phyloP scores from a whole-genome alignment of 2,888 invertebrate species.

The Aphrophora alni region DNA sequence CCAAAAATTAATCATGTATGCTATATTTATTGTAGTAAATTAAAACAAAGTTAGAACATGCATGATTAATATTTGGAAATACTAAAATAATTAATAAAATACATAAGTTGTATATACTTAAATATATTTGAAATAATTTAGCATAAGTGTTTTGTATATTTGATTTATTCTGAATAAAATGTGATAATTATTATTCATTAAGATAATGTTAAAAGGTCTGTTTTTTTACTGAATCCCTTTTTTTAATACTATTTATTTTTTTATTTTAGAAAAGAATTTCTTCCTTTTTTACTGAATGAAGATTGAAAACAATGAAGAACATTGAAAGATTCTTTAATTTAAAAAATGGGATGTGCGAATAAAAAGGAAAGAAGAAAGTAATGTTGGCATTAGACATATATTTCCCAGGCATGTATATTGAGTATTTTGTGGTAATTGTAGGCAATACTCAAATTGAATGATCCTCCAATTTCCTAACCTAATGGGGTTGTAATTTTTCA shows the following conservation, averaged over 20 bases:
- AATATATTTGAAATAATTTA: conserved; percentile 1
- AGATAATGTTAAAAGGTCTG: background rate
- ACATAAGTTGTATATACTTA: background rate
- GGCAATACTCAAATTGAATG: no score
- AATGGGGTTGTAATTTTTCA: no score
- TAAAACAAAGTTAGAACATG: background rate
- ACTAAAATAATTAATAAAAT: background rate
- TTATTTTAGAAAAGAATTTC: background rate
- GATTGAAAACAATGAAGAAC: background rate
- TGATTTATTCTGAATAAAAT: conserved; percentile 35
- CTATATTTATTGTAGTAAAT: background rate
- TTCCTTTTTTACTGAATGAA: background rate
- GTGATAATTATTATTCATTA: conserved; percentile 23
- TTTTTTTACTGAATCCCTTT: background rate
- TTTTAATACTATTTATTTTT: background rate
- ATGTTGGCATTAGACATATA: background rate
- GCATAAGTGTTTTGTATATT: conserved; percentile 33
- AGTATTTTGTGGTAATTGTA: background rate
- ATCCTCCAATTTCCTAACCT: no score
- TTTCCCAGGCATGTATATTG: background rate
- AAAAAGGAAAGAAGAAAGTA: background rate
- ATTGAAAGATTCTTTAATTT: background rate
- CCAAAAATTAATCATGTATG: background rate
- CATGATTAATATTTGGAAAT: background rate
- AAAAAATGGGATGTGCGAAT: no score